Base-by-base conservation (phyloP, 2,888 invertebrate genomes). In the Maniola hyperantus region DNA sequence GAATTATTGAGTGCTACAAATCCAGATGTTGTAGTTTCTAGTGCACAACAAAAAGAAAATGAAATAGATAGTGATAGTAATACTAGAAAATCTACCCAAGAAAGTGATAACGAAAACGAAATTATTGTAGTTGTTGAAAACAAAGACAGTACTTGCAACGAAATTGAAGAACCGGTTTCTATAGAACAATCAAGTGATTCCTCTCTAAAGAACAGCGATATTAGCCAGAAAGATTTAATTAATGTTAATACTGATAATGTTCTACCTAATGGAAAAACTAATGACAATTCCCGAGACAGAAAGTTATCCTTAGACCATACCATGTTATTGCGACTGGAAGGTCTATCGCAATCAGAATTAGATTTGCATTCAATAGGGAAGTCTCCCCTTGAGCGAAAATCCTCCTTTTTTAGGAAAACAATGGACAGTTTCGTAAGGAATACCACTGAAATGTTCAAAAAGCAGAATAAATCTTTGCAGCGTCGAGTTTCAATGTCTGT, bases 351-450 rank as follows among this genome's bases (percentile, higher is more conserved):
- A 68, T 91, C 91, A 11, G 91, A 91, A 77, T 71, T 89, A 63
- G 89, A 92, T 76, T 79, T 92, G 51, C 80, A 90, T 79, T 84
- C 83, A 7, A 84, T 91, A 68, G 91, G 91, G 6, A 91, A 90
- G 75, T 85, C 81, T 10, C 89, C 90, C 11, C 71, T 92, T 11
- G 89, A 91, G 72, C 79, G 91, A 34, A 92, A 92, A 78, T 89
- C 91, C 0, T 91, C 92, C 5, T 91, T 91, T 75, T 92, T 91
- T 67, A 81, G 83, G 61, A 91, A 91, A 70, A 91, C 87, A 75
- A 84, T 91, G 87, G 89, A 91, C 39, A 91, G 86, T 73, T 91
- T 92, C 71, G 76, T 91, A 10, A 89, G 83, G 67, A 92, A 92
- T 68, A 91, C 92, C 0, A 85, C 90, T 0, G 90, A 91, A 74